Conservation (phyloP, 2,888 invertebrate genomes). For the Blomia tropicalis region DNA sequence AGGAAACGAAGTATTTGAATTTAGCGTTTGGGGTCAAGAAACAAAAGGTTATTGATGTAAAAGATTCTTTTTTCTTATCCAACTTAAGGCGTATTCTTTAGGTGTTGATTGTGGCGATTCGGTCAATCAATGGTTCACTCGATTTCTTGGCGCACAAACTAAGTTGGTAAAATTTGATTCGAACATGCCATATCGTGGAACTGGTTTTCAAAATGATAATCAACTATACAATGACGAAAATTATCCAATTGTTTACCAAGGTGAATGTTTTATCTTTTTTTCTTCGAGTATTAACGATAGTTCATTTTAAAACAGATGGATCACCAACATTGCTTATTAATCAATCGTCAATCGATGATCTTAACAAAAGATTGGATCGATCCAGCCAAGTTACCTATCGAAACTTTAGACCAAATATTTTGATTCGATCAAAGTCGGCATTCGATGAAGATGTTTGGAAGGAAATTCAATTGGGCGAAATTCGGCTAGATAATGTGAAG, state of each 20-base stretch:
- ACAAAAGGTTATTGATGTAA: slow-evolving; percentile 10
- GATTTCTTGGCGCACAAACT: background rate
- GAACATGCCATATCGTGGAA: background rate
- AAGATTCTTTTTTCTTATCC: background rate
- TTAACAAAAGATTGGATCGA: slow-evolving; percentile 15
- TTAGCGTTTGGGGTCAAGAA: slow-evolving; percentile 14
- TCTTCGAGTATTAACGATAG: too few species aligned
- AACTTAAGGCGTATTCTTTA: slow-evolving; percentile 9
- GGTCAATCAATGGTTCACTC: slow-evolving; percentile 1
- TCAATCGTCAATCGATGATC: slow-evolving; percentile 21
- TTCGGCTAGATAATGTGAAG: slow-evolving; percentile 3
- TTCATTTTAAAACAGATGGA: too few species aligned
- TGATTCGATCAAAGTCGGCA: slow-evolving; percentile 14
- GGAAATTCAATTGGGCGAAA: slow-evolving; percentile 6
- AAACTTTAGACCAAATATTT: slow-evolving; percentile 24
- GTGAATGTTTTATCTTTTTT: too few species aligned
- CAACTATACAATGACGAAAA: background rate
- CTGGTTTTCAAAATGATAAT: background rate
- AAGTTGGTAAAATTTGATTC: background rate
- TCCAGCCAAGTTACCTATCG: slow-evolving; percentile 3
- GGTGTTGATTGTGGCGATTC: background rate
- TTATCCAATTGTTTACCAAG: slow-evolving; percentile 20
- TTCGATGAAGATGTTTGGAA: slow-evolving; percentile 25
- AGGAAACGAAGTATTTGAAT: background rate
- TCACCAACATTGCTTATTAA: slow-evolving; percentile 16